Evolutionary conservation across 2,888 invertebrate genomes (phyloP), one percentile per base, ranked within the genome.

Genomic region (Hylaea fasciaria): DNA sequence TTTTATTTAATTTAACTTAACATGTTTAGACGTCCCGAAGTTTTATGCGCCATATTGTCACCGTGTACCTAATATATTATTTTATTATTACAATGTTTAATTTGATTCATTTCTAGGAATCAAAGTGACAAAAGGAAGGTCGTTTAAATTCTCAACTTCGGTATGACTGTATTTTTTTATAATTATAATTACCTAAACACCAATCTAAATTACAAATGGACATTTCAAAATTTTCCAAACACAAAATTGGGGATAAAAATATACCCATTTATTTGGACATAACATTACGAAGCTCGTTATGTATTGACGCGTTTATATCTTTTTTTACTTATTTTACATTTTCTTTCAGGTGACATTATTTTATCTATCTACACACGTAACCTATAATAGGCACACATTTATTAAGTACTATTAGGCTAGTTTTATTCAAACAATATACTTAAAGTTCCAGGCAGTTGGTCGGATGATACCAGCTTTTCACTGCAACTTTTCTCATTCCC

Each of bases 351-450:
- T 74, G 77, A 57, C 61, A 70, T 65, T 62, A 66, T 77, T 83
- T 85, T 83, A 83, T 66, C 80, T 83, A 82, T 76, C 83, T 86
- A 87, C 72, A 86, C 78, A 86, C 81, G 71, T 82, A 85, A 83
- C 74, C 82, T 86, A 87, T 81, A 72, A 78, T 87, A 90, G 89
- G 89, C 89, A 90, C 89, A 87, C 82, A 87, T 85, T 86, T 84
- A 86, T 80, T 64, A 63, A 58, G 62, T 54, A 52, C 56, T 64
- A 50, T 13, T 56, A 40, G 22, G 45, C 46, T 63, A 65, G 58
- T 63, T 58, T 62, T 59, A 57, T n/a, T 53, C 17, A 53, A 57
- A 47, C 40, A 61, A 45, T 29, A 58, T 43, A 56, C 55, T 47
- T 43, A 17, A 35, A 58, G 14, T 50, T 60, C n/a, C n/a, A 56